Percentiles rank a stretch among this genome's conserved stretches.
Conservation (phyloP, 2,888 invertebrate species). For the Ctenicera cuprea region DNA sequence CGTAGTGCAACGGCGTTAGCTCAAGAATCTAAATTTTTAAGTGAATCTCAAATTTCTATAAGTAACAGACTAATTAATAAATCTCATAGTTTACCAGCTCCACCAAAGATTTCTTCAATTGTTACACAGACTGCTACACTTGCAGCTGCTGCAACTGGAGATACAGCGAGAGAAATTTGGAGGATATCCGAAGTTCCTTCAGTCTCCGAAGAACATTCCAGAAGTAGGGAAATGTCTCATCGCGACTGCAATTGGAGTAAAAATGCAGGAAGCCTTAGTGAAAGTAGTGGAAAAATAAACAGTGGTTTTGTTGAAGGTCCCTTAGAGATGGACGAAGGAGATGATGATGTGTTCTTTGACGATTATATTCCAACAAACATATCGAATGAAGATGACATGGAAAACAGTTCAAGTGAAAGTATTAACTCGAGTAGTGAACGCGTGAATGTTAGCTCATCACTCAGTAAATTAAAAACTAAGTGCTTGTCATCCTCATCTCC, state of each 20-base stretch:
- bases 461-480: constrained; percentile 51
- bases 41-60: constrained; percentile 50
- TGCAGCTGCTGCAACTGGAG: constrained; percentile 69
- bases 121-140: constrained; percentile 70
- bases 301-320: constrained; percentile 48
- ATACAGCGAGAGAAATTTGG: constrained; percentile 71
- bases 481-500: constrained; percentile 66
- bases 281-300: constrained; percentile 48
- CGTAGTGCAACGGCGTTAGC: constrained; percentile 34
- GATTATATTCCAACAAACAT: constrained; percentile 59
- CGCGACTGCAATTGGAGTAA: constrained; percentile 53
- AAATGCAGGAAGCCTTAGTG: constrained; percentile 43
- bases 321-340: constrained; percentile 57
- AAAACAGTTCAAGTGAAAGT: constrained; percentile 51
- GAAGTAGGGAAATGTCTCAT: constrained; percentile 58
- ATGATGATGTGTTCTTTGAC: constrained; percentile 66
- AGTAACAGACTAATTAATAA: constrained; percentile 29
- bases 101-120: constrained; percentile 55
- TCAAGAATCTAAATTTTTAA: constrained; percentile 37
- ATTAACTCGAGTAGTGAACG: constrained; percentile 25
- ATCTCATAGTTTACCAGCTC: constrained; percentile 31
- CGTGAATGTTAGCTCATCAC: constrained; percentile 27
- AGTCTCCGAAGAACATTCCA: constrained; percentile 65
- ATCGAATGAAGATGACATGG: constrained; percentile 50
- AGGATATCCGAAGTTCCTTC: constrained; percentile 74